A percentile compares a stretch with the other conserved stretches of the same genome.
Evolutionary conservation across 2,797 vertebrate genomes (phyloP).

Genomic region (Halcyon badia): DNA sequence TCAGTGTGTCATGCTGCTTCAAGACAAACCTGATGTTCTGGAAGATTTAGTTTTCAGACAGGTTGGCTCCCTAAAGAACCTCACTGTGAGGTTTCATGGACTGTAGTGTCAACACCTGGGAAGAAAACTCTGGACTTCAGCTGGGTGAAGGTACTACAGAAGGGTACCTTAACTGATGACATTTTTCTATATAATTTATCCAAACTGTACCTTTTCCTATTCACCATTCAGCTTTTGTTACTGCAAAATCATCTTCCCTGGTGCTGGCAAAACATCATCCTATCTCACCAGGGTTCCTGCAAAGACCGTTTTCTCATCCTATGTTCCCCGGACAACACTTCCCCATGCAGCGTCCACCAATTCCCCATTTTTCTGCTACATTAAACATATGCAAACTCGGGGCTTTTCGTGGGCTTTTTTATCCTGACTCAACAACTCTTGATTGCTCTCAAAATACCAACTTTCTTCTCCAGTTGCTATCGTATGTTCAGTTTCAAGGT

Average conservation of each 20-base stretch:
- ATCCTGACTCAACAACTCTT: neutral
- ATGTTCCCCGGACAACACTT: rapidly evolving
- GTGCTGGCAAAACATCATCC: neutral
- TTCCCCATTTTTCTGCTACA: neutral
- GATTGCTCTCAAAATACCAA: neutral
- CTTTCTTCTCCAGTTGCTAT: neutral
- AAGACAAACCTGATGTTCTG: neutral
- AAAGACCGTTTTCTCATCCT: neutral
- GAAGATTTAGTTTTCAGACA: neutral
- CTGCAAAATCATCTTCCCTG: neutral
- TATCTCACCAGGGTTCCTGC: neutral
- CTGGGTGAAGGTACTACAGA: neutral
- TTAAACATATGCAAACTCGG: neutral
- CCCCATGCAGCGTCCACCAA: neutral
- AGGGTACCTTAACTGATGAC: neutral
- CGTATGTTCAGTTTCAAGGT: neutral
- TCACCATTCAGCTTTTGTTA: neutral
- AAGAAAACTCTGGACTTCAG: neutral
- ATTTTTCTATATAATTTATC: neutral
- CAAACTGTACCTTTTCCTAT: neutral
- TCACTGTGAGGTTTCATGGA: neutral
- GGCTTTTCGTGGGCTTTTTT: neutral
- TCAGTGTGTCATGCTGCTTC: neutral
- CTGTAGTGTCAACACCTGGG: neutral
- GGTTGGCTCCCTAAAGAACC: neutral